Base-by-base conservation (phyloP, 1,140 invertebrate species). In the Prorops nasuta region DNA sequence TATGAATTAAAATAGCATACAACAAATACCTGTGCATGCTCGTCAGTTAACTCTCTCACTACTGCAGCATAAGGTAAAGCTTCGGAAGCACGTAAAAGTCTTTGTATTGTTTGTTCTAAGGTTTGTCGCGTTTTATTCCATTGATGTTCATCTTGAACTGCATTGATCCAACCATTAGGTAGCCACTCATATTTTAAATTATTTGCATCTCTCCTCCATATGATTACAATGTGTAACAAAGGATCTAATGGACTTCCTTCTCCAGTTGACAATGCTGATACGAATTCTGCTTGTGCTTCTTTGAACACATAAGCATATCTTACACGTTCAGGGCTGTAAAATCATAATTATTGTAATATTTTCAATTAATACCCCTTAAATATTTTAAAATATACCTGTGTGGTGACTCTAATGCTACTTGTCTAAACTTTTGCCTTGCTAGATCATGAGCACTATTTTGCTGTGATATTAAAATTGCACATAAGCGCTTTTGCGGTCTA, bases 101-200 rank as follows among this genome's bases (percentile, higher is more conserved):
- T 79, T 54, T 85, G 83, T 31, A 94, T 81, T 0, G 86, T 85
- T 53, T 84, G 80, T 32, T 87, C 85, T n/a, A 95, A 76, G 18
- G 83, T 84, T 17, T 80, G 76, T 54, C 85, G 84, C 1, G 89
- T 91, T 49, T 86, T 79, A 71, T 94, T 94, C 52, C 87, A 81
- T 24, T 82, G 63, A 44, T 70, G 76, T 39, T 83, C 82, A 39
- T 77, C 71, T 47, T 77, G 56, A 21, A 68, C 66, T 9, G 67
- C 52, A 18, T 76, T 68, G 17, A 80, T 68, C 71, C 69, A 75
- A 10, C 51, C 60, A 16, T 41, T 67, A 50, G 61, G 68, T 39
- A 77, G 71, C 93, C 94, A 97, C 66, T 96, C 92, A 67, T 95
- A 97, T 65, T 91, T 91, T n/a, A 96, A 77, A 45, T 89, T 85